These are phyloP conservation scores for Pteronura brasiliensis DNA, from an alignment of 2,113 vertebrate genomes.

Conservation along the genomic window DNA sequence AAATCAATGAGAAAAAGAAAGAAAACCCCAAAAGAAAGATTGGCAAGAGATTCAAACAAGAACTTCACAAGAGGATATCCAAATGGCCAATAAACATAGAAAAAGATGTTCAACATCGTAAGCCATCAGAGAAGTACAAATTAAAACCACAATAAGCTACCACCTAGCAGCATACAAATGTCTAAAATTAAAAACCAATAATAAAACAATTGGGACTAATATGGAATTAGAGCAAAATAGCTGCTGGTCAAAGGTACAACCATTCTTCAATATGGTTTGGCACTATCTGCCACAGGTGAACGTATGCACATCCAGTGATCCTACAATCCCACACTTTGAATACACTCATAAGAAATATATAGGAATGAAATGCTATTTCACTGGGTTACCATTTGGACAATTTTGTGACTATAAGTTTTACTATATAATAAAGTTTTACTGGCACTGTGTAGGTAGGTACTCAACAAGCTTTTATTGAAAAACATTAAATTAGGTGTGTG, in stretches of 20 bases:
- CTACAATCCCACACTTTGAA: not conserved
- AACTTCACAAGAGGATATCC: not conserved
- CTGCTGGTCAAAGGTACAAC: not conserved
- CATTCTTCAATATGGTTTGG: not conserved
- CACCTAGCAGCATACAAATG: not conserved
- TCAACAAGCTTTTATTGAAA: not conserved
- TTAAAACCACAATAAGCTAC: not conserved
- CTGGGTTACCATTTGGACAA: not conserved
- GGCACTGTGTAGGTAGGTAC: not conserved
- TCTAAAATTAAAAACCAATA: not conserved
- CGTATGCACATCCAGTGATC: not conserved
- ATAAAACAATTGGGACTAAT: not conserved
- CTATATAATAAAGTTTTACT: not conserved
- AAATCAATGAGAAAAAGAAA: not conserved
- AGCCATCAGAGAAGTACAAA: not conserved
- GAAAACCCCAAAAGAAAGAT: not conserved
- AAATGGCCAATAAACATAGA: not conserved
- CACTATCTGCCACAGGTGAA: not conserved
- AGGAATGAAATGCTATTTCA: not conserved
- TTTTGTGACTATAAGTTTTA: not conserved
- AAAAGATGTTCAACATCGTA: not conserved
- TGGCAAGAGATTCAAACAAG: not conserved
- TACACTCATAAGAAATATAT: not conserved
- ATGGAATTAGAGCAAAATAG: not conserved
- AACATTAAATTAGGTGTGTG: not conserved